Evolutionary conservation across 2,797 vertebrate species (phyloP), one percentile per base, ranked within the genome.

Genomic region (Myripristis jacobus): DNA sequence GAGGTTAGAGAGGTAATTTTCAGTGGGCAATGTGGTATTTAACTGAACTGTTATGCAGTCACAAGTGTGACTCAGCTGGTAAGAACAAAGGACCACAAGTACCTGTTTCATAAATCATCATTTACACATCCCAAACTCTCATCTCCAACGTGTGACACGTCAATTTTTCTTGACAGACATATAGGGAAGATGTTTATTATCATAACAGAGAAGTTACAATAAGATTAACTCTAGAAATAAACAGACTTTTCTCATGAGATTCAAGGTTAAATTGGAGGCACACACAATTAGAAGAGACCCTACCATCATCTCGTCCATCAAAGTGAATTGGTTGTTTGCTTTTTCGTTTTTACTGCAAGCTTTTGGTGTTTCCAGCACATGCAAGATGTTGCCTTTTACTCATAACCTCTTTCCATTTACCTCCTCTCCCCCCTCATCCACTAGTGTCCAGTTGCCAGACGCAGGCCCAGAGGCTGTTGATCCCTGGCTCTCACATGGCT

Each of bases 401-500:
- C 9, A 64, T 43, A 47, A 6, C 24, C 5, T 36, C 2, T 4
- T 6, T 15, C 13, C 31, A 79, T 38, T 64, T 87, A 99, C 98
- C 95, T 99, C 98, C 87, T 99, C 98, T 85, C 98, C 97, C 29
- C 95, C 98, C 91, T 99, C 98, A 77, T 99, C 98, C 18, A 99
- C 98, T 13, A 99, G 89, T 3, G 96, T 99, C 98, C 98, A 99
- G 81, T 96, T 96, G 8, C 96, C 96, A 55, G 97, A 96, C 5
- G 92, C 95, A 6, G 95, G 94, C 46, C 91, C 96, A 18, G 93
- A 95, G 43, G 92, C 87, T 11, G 94, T 83, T 6, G 85, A 91
- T 82, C 86, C 94, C 89, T 93, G 91, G 61, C 70, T 89, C 74
- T 98, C 96, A 83, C 87, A 94, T 21, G 97, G 96, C 82, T 96